These are phyloP conservation scores for Axis porcinus DNA, from an alignment of 2,113 vertebrate genomes.

Conservation along the genomic window DNA sequence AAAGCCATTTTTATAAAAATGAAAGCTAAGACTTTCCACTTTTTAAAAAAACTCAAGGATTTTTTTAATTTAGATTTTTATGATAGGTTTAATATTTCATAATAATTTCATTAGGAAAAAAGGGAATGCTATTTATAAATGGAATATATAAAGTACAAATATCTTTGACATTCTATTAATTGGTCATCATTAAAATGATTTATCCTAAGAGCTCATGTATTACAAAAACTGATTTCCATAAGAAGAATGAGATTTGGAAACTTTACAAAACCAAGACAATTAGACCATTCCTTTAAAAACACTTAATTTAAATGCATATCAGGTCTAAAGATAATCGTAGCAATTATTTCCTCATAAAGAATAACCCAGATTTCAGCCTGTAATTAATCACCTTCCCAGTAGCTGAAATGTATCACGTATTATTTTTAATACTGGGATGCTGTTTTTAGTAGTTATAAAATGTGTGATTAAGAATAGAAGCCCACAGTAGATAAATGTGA, in stretches of 20 bases:
- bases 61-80: not conserved
- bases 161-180: slow-evolving; percentile 38
- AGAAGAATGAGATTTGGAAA: slow-evolving; percentile 54
- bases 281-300: slow-evolving; percentile 51
- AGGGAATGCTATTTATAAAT: not conserved
- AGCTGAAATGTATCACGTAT: slow-evolving; percentile 46
- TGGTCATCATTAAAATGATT: slow-evolving; percentile 32
- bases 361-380: slow-evolving; percentile 52
- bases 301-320: slow-evolving; percentile 60
- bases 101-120: not conserved
- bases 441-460: slow-evolving; percentile 52
- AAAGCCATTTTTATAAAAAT: not conserved
- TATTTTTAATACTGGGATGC: slow-evolving; percentile 45
- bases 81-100: not conserved
- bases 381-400: slow-evolving; percentile 64
- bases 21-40: not conserved
- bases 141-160: not conserved
- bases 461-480: slow-evolving; percentile 34
- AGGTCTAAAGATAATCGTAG: slow-evolving; percentile 55
- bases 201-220: slow-evolving; percentile 15
- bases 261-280: slow-evolving; percentile 55
- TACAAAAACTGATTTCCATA: slow-evolving; percentile 49
- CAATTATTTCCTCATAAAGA: slow-evolving; percentile 64
- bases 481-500: not conserved
- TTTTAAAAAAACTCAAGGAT: not conserved